These are phyloP conservation scores for Harpagoxenus sublaevis DNA, from an alignment of 2,888 invertebrate genomes.

Conservation along the genomic window DNA sequence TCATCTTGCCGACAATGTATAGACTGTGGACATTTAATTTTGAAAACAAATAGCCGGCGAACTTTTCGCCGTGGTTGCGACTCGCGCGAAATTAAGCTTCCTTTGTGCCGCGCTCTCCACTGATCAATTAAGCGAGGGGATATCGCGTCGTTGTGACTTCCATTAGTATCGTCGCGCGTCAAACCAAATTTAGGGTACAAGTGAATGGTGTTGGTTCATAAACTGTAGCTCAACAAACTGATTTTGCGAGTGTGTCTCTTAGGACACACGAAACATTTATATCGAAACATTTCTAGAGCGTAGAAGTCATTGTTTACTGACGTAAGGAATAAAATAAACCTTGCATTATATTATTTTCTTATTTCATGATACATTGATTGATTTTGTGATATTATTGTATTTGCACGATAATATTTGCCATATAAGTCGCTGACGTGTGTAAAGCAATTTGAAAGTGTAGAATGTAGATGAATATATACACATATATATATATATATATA, in stretches of 20 bases:
- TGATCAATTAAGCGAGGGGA: conserved; percentile 36
- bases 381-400: background rate
- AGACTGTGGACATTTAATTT: conserved; percentile 55
- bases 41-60: conserved; percentile 40
- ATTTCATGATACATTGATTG: background rate
- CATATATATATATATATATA: background rate
- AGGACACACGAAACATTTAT: background rate
- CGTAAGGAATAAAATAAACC: background rate
- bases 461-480: background rate
- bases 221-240: background rate
- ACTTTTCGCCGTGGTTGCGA: conserved; percentile 27
- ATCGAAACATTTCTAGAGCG: background rate
- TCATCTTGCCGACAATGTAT: conserved; percentile 46
- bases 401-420: no score
- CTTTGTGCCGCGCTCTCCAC: conserved; percentile 20
- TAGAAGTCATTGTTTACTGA: background rate
- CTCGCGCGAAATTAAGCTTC: conserved; percentile 42
- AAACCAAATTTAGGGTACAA: background rate
- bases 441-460: no score
- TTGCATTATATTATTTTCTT: background rate
- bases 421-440: no score
- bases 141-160: conserved; percentile 3
- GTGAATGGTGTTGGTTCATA: background rate
- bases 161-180: background rate
- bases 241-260: no score